Evolutionary conservation across 2,797 vertebrate species (phyloP).

Genomic region (Sebastes cheni): DNA sequence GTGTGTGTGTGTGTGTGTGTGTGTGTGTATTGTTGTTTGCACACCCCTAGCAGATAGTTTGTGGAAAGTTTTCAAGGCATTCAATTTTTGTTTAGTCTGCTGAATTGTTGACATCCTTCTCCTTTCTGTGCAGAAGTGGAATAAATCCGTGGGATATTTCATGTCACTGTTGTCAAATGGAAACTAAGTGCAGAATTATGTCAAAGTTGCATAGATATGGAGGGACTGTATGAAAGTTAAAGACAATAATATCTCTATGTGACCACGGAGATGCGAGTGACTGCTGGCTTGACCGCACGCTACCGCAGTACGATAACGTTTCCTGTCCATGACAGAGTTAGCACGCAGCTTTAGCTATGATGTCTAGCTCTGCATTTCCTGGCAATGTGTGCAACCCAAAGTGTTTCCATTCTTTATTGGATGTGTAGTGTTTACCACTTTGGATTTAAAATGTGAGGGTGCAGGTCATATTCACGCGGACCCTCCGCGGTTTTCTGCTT

Average conservation of each 20-base stretch:
- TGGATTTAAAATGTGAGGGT: too few species aligned
- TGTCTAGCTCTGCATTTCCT: too few species aligned
- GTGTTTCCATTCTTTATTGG: too few species aligned
- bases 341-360: too few species aligned
- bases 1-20: neutral
- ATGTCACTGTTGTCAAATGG: neutral
- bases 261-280: too few species aligned
- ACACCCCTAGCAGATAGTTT: neutral
- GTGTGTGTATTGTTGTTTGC: neutral
- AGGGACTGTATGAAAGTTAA: neutral
- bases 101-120: neutral
- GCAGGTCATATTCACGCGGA: too few species aligned
- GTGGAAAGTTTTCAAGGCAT: neutral
- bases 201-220: neutral
- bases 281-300: too few species aligned
- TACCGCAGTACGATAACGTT: too few species aligned
- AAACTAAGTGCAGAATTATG: neutral
- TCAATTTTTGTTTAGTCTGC: neutral
- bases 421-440: too few species aligned
- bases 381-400: too few species aligned
- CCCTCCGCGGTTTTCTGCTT: too few species aligned
- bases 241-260: neutral
- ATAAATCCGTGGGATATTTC: neutral
- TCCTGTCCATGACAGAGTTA: too few species aligned
- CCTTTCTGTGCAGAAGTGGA: slow-evolving; percentile 22